Base-by-base conservation (phyloP, 2,888 invertebrate species). In the Synergus laeviventris region DNA sequence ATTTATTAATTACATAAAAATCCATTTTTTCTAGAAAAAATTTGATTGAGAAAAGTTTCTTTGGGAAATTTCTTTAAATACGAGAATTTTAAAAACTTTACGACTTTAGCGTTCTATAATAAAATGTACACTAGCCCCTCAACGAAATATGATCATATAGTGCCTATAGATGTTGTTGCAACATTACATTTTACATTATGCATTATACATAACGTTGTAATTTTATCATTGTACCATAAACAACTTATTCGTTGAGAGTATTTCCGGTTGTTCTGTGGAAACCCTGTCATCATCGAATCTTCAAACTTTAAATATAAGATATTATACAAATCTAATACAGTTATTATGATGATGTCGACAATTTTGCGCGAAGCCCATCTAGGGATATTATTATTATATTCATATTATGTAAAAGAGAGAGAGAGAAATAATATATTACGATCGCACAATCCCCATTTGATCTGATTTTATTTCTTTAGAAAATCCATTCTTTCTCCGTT, bases 381-480 rank as follows among this genome's bases (percentile, higher is more conserved):
- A 64, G 39, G 39, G 42, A 42, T 18, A 64, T 64, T 64, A 64
- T 64, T 64, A 64, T 62, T 64, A 64, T 42, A 39, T 64, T 39
- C 21, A 42, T 64, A 64, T 64, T 42, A 64, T 64, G 64, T 64
- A 64, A 77, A 60, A 75, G 61, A 61, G 45, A 73, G 42, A 77
- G 49, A 75, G 61, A 61, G 45, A 73, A 73, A 73, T 73, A 78
- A 78, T 78, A 78, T 31, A 78, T 74, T 62, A 78, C 75, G 42
- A 78, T 75, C 62, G 75, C 75, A 78, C 78, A 75, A 75, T 56
- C 59, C 59, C 59, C 12, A 59, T 11, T 21, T 21, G 21, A 56
- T 21, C 18, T 12, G 3, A 3, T 56, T 56, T 56, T 56, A 21
- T 56, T 21, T 18, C n/a, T 21, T 56, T 12, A 56, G 21, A 21